phyloP scores from a whole-genome alignment of 2,888 invertebrate species.

The Busseola fusca region DNA sequence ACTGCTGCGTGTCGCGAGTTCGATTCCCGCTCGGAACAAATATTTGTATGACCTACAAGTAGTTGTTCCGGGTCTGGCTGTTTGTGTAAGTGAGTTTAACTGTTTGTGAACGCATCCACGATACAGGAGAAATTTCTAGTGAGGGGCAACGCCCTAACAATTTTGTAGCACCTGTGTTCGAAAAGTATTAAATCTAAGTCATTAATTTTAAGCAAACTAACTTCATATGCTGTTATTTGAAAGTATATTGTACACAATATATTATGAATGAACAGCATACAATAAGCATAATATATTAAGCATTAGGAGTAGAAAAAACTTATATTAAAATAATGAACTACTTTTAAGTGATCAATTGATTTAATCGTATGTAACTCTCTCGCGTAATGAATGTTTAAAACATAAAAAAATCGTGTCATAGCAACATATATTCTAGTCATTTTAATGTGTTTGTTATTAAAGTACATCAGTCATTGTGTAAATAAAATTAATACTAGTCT shows the following conservation, averaged over 20 bases:
- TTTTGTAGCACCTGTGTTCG: background rate
- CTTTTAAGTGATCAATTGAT: background rate
- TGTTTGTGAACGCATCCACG: too few relatives aligned
- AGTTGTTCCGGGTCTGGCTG: too few relatives aligned
- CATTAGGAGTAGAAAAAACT: background rate
- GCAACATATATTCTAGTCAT: slow-evolving; percentile 6
- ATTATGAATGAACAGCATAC: too few relatives aligned
- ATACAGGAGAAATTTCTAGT: too few relatives aligned
- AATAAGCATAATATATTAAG: background rate
- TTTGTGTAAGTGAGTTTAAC: too few relatives aligned
- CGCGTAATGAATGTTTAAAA: slow-evolving; percentile 1
- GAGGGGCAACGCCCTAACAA: too few relatives aligned
- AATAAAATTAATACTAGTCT: slow-evolving; percentile 13
- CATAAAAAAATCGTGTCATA: background rate
- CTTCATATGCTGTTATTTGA: background rate
- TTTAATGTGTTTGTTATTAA: background rate
- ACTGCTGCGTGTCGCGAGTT: too few relatives aligned
- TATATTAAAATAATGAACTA: background rate
- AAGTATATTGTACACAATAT: background rate
- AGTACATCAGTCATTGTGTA: slow-evolving; percentile 5
- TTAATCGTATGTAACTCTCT: background rate
- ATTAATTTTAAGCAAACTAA: slow-evolving; percentile 6
- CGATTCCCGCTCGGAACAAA: too few relatives aligned
- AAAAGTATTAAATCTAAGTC: slow-evolving; percentile 27
- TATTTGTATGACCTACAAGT: too few relatives aligned